Evolutionary conservation across 1,140 invertebrate species (phyloP).

Genomic region (Sycophila sp.): DNA sequence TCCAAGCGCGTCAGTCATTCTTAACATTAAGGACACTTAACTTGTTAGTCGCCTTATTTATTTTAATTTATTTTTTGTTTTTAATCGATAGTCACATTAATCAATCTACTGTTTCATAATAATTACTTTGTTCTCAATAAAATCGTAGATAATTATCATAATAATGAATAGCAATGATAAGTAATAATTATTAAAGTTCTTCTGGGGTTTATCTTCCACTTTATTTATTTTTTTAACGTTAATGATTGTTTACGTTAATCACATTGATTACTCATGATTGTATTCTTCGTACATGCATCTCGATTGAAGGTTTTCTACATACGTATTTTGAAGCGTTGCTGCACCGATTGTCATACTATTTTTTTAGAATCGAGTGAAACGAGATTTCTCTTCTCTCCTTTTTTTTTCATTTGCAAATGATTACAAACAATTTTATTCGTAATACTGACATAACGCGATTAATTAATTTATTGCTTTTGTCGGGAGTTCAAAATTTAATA

Average conservation of each 20-base stretch:
- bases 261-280: constrained; percentile 42
- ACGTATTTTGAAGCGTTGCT: not conserved
- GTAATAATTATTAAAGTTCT: constrained; percentile 24
- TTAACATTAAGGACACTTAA: constrained; percentile 63
- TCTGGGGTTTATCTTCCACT: not conserved
- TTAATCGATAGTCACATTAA: constrained; percentile 46
- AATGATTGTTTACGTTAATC: constrained; percentile 46
- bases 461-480: constrained; percentile 17
- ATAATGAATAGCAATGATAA: constrained; percentile 37
- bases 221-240: constrained; percentile 33
- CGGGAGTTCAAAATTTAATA: not conserved
- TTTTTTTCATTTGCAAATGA: not conserved
- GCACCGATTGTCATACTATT: constrained; percentile 2
- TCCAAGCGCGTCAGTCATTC: constrained; percentile 47
- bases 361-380: not conserved
- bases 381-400: not conserved
- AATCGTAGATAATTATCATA: constrained; percentile 41
- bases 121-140: constrained; percentile 24
- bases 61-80: too few relatives aligned
- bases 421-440: not conserved
- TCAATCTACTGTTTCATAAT: constrained; percentile 34
- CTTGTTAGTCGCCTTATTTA: constrained; percentile 54
- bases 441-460: constrained; percentile 13
- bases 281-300: constrained; percentile 27
- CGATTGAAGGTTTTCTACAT: constrained; percentile 17